Evolutionary conservation across 2,797 vertebrate species (phyloP).

Genomic region (Diceros bicornis): DNA sequence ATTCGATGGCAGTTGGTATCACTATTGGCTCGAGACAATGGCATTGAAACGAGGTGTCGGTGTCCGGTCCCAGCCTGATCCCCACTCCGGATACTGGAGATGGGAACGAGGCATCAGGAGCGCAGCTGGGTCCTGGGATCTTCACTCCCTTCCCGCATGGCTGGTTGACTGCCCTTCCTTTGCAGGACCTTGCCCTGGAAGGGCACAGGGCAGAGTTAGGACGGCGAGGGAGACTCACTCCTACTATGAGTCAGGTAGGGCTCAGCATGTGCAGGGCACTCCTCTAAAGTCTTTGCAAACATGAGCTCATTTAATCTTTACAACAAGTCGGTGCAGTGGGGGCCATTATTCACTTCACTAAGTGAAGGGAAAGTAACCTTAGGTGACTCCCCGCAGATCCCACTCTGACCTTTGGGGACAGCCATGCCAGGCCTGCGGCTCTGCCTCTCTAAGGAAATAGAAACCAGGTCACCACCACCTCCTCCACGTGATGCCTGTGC

Average conservation of each 20-base stretch:
- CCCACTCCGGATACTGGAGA: not conserved
- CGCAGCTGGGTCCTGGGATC: not conserved
- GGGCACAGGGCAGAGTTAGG: not conserved
- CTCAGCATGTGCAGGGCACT: rapidly evolving
- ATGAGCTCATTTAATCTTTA: not conserved
- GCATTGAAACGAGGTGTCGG: not conserved
- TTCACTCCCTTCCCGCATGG: not conserved
- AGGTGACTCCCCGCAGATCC: too few species aligned
- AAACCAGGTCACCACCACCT: not conserved
- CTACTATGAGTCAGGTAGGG: not conserved
- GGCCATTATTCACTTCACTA: not conserved
- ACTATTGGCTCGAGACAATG: not conserved
- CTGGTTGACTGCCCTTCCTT: not conserved
- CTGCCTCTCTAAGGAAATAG: not conserved
- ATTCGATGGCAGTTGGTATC: rapidly evolving
- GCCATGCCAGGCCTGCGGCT: rapidly evolving
- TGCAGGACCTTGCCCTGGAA: not conserved
- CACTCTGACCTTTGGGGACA: not conserved
- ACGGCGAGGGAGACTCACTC: rapidly evolving
- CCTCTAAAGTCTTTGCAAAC: not conserved
- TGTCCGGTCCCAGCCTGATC: not conserved
- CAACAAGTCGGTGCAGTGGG: too few species aligned
- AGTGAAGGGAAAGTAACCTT: not conserved
- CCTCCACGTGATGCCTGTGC: not conserved
- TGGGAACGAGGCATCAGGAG: rapidly evolving